Percentiles rank a stretch among this genome's conserved stretches.
These are phyloP conservation scores for Umimayanthus chanpuru DNA, from an alignment of 92 coral and sea anemone species.

Conservation along the genomic window DNA sequence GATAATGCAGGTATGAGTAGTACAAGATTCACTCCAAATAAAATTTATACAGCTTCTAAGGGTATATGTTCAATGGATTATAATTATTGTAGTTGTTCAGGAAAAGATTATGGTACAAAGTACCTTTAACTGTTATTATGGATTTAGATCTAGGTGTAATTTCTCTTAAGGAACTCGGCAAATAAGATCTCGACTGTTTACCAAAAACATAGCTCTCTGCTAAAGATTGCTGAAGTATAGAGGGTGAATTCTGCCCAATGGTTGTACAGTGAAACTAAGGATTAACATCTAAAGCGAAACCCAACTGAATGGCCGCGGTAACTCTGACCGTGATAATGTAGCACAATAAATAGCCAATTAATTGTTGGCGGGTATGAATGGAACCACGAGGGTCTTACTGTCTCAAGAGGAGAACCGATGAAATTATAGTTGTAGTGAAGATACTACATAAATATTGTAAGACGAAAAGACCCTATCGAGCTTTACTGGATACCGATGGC, in stretches of 20 bases:
- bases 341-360: constrained; percentile 92
- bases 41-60: constrained; percentile 50
- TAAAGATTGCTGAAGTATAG: constrained; percentile 76
- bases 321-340: constrained; percentile 79
- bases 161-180: constrained; percentile 98
- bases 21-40: constrained; percentile 47
- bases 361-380: constrained; percentile 97
- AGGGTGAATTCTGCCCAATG: constrained; percentile 96
- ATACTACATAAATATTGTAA: constrained; percentile 88
- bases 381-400: constrained; percentile 89
- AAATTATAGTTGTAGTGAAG: constrained; percentile 93
- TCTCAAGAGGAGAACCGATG: constrained; percentile 78
- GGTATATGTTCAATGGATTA: constrained; percentile 46
- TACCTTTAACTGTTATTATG: constrained; percentile 38
- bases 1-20: constrained; percentile 49
- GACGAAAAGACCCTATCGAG: constrained; percentile 94
- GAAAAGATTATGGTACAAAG: constrained; percentile 35
- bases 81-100: constrained; percentile 49
- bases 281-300: constrained; percentile 66
- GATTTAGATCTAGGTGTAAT: constrained; percentile 61
- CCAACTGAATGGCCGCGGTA: constrained; percentile 95
- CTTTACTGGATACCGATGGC: constrained; percentile 74
- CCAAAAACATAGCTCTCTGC: constrained; percentile 97
- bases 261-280: constrained; percentile 73
- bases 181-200: constrained; percentile 90